phyloP scores from a whole-genome alignment of 2,888 invertebrate genomes.

The Scaeva pyrastri region DNA sequence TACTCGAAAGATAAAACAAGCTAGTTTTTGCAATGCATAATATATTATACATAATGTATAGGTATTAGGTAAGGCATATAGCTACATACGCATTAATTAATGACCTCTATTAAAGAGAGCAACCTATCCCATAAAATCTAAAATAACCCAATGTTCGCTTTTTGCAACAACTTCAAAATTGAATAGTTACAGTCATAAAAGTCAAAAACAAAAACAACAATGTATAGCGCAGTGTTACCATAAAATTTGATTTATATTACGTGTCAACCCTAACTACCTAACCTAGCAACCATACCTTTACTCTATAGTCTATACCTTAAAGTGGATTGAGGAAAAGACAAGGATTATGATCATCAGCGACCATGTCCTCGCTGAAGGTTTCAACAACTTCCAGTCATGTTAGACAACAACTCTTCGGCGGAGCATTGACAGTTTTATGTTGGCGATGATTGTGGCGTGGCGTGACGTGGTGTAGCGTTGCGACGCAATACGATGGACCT shows the following conservation, averaged over 20 bases:
- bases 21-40: not conserved
- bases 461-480: not conserved
- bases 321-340: slow-evolving; percentile 18
- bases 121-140: slow-evolving; percentile 19
- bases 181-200: slow-evolving; percentile 61
- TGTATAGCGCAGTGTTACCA: slow-evolving; percentile 64
- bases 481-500: not conserved
- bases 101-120: slow-evolving; percentile 26
- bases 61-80: not conserved
- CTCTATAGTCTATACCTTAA: not conserved
- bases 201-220: slow-evolving; percentile 66
- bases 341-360: slow-evolving; percentile 51
- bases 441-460: slow-evolving; percentile 60
- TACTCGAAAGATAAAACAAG: too few relatives aligned
- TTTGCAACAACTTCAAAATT: slow-evolving; percentile 34
- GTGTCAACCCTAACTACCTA: slow-evolving; percentile 33
- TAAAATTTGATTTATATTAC: slow-evolving; percentile 72
- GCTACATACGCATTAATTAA: slow-evolving; percentile 29
- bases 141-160: slow-evolving; percentile 17
- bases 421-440: slow-evolving; percentile 74
- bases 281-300: not conserved
- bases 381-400: slow-evolving; percentile 61
- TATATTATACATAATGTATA: not conserved
- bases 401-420: slow-evolving; percentile 63
- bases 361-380: slow-evolving; percentile 44